Percentiles rank a stretch among this genome's conserved stretches.
Evolutionary conservation across 37 sponge, comb jelly and placozoan species (phyloP).

Genomic region (Haliclona indistincta): DNA sequence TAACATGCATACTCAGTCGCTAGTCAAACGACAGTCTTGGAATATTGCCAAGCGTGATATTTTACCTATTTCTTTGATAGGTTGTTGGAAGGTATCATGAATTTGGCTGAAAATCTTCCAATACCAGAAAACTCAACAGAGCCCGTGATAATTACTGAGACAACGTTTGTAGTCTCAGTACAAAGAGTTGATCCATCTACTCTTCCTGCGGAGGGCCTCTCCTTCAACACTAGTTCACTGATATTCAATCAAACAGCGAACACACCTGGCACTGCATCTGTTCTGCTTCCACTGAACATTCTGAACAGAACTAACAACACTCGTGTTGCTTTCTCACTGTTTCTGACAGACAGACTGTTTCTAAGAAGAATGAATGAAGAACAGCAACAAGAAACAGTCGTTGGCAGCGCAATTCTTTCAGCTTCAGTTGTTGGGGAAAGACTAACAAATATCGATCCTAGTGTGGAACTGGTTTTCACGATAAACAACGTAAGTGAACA

Average conservation of each 20-base stretch:
- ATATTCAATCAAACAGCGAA: background rate
- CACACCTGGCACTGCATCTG: background rate
- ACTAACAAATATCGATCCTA: background rate
- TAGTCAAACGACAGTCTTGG: too few relatives aligned
- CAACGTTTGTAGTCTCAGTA: conserved; percentile 25
- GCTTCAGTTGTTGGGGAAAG: conserved; percentile 9
- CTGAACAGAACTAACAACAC: background rate
- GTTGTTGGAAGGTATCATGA: background rate
- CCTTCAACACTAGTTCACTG: background rate
- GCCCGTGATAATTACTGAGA: background rate
- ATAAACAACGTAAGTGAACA: background rate
- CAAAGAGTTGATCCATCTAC: conserved; percentile 13
- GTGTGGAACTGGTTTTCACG: background rate
- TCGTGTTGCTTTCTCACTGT: background rate
- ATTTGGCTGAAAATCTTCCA: conserved; percentile 6
- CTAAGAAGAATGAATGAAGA: background rate
- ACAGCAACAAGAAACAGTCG: background rate
- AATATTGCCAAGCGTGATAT: too few relatives aligned
- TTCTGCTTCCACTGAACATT: background rate
- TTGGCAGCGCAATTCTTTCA: conserved; percentile 23
- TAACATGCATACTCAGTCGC: too few relatives aligned
- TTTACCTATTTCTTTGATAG: too few relatives aligned
- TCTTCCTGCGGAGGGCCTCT: background rate
- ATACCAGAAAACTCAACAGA: conserved; percentile 9
- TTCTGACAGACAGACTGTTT: conserved; percentile 12